A percentile compares a stretch with the other conserved stretches of the same genome.
These are phyloP conservation scores for Zapornia atra DNA, from an alignment of 2,113 vertebrate species.

Conservation along the genomic window DNA sequence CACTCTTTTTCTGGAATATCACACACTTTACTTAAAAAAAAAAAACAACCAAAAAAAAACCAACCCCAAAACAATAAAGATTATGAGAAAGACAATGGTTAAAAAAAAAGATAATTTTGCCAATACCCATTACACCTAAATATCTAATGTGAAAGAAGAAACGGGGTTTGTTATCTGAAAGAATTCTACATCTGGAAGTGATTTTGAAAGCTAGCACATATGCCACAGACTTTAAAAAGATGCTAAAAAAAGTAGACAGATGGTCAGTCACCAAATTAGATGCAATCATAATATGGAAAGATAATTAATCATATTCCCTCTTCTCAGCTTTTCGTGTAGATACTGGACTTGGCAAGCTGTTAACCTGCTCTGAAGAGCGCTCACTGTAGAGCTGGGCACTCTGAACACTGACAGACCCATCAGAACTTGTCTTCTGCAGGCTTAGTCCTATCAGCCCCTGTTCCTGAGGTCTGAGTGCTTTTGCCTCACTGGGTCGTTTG, in stretches of 20 bases:
- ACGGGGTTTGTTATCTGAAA: neutral
- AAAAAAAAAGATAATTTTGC: neutral
- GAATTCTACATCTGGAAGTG: conserved; percentile 16
- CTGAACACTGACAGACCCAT: neutral
- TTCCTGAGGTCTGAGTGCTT: neutral
- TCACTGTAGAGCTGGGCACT: neutral
- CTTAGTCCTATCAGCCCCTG: neutral
- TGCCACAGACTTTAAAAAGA: neutral
- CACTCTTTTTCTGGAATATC: neutral
- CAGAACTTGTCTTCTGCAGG: neutral
- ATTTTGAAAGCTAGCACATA: conserved; percentile 4
- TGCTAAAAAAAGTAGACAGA: conserved; percentile 8
- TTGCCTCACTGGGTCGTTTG: neutral
- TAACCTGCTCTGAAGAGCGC: neutral
- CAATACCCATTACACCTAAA: neutral
- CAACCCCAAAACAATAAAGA: too few relatives aligned
- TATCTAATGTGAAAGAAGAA: neutral
- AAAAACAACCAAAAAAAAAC: neutral
- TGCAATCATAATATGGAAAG: neutral
- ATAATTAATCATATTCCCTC: neutral
- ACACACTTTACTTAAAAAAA: neutral
- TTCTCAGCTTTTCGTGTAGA: neutral
- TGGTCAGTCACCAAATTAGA: conserved; percentile 40
- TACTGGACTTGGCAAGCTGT: neutral
- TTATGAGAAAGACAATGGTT: neutral